phyloP scores from a whole-genome alignment of 2,797 vertebrate species.

The Meriones psammophilus region DNA sequence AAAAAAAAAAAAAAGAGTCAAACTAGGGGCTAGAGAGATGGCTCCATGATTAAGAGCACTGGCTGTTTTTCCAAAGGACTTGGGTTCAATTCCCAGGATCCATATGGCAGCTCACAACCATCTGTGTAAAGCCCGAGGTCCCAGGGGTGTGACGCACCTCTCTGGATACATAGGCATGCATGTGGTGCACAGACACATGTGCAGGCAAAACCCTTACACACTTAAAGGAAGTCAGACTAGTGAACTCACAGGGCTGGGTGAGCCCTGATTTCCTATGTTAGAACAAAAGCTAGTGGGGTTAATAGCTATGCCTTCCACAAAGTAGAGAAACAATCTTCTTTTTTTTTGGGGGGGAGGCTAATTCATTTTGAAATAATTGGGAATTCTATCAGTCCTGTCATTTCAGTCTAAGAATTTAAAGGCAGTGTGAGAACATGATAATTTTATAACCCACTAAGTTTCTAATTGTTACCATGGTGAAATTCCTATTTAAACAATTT shows the following conservation, averaged over 20 bases:
- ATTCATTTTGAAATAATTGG: neutral
- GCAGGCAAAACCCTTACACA: neutral
- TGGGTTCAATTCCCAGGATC: neutral
- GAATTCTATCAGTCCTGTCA: neutral
- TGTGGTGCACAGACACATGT: neutral
- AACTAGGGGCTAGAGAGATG: neutral
- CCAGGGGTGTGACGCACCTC: neutral
- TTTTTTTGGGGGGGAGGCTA: neutral
- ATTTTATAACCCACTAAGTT: neutral
- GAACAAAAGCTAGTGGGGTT: conserved; percentile 3
- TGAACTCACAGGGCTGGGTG: neutral
- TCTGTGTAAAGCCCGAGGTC: neutral
- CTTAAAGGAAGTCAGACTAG: neutral
- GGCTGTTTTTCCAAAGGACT: neutral
- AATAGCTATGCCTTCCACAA: neutral
- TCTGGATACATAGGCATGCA: neutral
- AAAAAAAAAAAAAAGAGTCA: neutral
- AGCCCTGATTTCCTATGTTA: conserved; percentile 41
- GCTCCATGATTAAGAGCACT: neutral
- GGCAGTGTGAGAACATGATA: neutral
- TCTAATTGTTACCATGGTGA: neutral
- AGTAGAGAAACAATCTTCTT: neutral
- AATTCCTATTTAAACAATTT: conserved; percentile 63
- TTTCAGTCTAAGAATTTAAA: conserved; percentile 13
- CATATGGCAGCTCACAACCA: neutral